Conservation (phyloP, 2,888 invertebrate species). For the Pseudococcus jackbeardsleyi region DNA sequence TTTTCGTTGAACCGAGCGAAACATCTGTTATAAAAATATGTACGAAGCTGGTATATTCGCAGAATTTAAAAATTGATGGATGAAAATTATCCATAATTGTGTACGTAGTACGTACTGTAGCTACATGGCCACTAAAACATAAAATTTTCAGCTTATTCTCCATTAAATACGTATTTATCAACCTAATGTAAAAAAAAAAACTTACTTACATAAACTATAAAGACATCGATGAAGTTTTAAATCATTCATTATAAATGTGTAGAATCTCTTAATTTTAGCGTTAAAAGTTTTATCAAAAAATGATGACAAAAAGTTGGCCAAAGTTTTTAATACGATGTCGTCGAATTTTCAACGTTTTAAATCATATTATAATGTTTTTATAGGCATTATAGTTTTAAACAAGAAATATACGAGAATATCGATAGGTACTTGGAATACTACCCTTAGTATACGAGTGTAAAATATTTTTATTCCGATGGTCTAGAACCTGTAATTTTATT, state of each 20-base stretch:
- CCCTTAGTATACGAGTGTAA: background rate
- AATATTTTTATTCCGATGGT: background rate
- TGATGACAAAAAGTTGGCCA: background rate
- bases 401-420: too few relatives aligned
- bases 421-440: background rate
- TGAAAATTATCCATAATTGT: background rate
- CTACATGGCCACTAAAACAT: background rate
- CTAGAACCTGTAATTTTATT: background rate
- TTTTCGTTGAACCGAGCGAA: conserved; percentile 7
- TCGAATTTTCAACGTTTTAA: background rate
- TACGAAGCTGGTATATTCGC: background rate
- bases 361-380: background rate
- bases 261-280: background rate
- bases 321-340: conserved; percentile 2
- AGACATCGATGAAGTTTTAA: conserved; percentile 2
- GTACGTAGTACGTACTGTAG: too few relatives aligned
- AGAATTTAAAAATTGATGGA: background rate
- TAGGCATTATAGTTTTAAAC: background rate
- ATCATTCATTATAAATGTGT: conserved; percentile 20
- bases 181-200: background rate
- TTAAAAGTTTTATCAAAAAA: background rate
- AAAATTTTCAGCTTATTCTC: background rate
- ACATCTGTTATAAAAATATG: background rate
- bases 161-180: background rate
- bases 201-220: background rate